Evolutionary conservation across 2,888 invertebrate species (phyloP).

Genomic region (Nysson spinosus): DNA sequence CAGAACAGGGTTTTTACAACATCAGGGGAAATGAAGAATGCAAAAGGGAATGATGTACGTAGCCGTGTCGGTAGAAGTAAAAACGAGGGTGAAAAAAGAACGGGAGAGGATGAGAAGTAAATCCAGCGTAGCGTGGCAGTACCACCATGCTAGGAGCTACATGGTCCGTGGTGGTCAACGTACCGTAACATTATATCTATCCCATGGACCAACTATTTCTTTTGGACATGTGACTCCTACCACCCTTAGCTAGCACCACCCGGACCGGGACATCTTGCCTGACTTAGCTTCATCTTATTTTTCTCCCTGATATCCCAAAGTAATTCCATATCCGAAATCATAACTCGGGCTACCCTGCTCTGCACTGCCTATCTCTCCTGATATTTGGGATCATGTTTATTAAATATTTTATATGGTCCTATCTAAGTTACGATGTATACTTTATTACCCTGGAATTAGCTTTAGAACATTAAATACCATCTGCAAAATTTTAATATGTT

Average conservation of each 20-base stretch:
- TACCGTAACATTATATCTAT: conserved; percentile 76
- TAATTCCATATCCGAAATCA: conserved; percentile 56
- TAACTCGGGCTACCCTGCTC: conserved; percentile 31
- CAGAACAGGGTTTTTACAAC: conserved; percentile 41
- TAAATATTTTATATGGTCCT: too few relatives aligned
- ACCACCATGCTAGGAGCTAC: conserved; percentile 61
- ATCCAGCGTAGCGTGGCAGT: conserved; percentile 67
- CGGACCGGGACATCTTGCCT: conserved; percentile 42
- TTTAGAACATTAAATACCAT: too few relatives aligned
- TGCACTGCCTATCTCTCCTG: neutral
- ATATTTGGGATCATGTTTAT: too few relatives aligned
- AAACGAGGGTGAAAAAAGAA: conserved; percentile 52
- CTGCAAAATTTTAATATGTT: too few relatives aligned
- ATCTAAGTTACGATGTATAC: too few relatives aligned
- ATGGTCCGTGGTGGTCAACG: conserved; percentile 74
- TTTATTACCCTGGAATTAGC: too few relatives aligned
- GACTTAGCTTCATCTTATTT: conserved; percentile 55
- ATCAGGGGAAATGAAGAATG: conserved; percentile 51
- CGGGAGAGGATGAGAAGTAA: conserved; percentile 57
- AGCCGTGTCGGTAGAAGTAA: conserved; percentile 40
- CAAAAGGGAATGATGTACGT: conserved; percentile 49
- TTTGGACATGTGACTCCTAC: conserved; percentile 65
- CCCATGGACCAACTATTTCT: conserved; percentile 68
- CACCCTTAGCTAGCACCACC: conserved; percentile 48
- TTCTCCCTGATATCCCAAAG: conserved; percentile 38